Percentiles rank a stretch among this genome's conserved stretches.
phyloP scores from a whole-genome alignment of 2,888 invertebrate genomes.

The Ophonus ardosiacus region DNA sequence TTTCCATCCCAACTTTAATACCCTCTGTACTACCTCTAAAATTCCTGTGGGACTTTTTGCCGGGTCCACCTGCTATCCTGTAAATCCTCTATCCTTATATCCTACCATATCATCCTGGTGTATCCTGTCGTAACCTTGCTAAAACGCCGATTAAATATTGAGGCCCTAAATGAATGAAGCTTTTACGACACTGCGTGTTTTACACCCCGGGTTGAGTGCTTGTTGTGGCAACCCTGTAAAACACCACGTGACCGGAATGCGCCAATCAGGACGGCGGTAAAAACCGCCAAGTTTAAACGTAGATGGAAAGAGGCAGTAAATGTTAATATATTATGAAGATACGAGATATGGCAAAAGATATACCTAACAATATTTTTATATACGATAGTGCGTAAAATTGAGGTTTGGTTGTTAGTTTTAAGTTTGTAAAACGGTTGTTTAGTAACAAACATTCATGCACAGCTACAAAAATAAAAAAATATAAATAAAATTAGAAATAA shows the following conservation, averaged over 20 bases:
- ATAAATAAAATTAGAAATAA: no score
- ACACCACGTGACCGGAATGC: not conserved
- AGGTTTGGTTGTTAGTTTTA: no score
- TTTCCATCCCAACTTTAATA: not conserved
- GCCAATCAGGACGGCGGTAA: not conserved
- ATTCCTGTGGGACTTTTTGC: not conserved
- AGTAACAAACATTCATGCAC: no score
- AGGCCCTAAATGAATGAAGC: slow-evolving; percentile 57
- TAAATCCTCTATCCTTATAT: no score
- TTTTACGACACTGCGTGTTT: slow-evolving; percentile 53
- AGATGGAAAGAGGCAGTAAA: not conserved
- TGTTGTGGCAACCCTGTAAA: not conserved
- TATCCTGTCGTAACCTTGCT: not conserved
- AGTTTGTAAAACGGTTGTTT: no score
- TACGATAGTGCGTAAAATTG: no score
- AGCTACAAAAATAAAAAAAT: no score
- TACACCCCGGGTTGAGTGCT: slow-evolving; percentile 27
- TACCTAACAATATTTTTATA: no score
- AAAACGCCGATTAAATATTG: slow-evolving; percentile 58
- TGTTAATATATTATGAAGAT: not conserved
- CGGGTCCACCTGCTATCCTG: not conserved
- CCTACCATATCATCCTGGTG: no score
- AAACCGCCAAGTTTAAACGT: not conserved
- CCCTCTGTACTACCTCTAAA: not conserved
- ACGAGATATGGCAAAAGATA: not conserved